Evolutionary conservation across 2,888 invertebrate species (phyloP), one percentile per base, ranked within the genome.

Genomic region (Leptopterna dolabrata): DNA sequence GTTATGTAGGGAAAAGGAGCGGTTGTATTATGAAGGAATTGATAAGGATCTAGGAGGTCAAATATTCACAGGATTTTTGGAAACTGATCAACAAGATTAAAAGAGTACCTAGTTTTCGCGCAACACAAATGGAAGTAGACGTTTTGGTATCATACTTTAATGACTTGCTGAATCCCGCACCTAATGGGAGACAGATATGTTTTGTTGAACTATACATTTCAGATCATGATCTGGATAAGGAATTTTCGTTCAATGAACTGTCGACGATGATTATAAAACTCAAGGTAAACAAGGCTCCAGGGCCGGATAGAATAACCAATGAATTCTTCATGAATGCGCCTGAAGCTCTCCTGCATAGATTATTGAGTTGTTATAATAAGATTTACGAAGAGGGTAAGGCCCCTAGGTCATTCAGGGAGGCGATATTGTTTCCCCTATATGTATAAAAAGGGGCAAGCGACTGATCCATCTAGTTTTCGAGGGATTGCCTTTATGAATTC

Each of bases 401-500:
- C 14, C 81, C 81, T 13, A 24, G n/a, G 55, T 27, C 13, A 6
- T 81, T 81, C 24, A 29, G 29, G 9, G 63, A 81, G 27, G 45
- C 81, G 1, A 81, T 81, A 1, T 55, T 82, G 19, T 89, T 87
- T 30, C 89, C 89, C 14, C 24, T 88, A 1, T 63, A n/a, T n/a
- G n/a, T n/a, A 85, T 16, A 88, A 88, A 51, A 87, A 89, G 78
- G 87, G 88, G 4, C 45, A 81, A n/a, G 36, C 29, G 13, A 73
- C 82, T 24, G 41, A 70, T 27, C 71, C 87, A 19, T n/a, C 36
- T 14, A 89, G 85, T 55, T 89, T 83, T 47, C 73, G 89, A 36
- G 89, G 89, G 11, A 70, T 89, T 27, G 80, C 87, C 14, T 88
- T 87, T 73, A 71, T 87, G 19, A 55, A 84, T 16, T 27, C 55